A percentile compares a stretch with the other conserved stretches of the same genome.
Conservation (phyloP, 64 coral and sea anemone species). For the Pachyseris speciosa region DNA sequence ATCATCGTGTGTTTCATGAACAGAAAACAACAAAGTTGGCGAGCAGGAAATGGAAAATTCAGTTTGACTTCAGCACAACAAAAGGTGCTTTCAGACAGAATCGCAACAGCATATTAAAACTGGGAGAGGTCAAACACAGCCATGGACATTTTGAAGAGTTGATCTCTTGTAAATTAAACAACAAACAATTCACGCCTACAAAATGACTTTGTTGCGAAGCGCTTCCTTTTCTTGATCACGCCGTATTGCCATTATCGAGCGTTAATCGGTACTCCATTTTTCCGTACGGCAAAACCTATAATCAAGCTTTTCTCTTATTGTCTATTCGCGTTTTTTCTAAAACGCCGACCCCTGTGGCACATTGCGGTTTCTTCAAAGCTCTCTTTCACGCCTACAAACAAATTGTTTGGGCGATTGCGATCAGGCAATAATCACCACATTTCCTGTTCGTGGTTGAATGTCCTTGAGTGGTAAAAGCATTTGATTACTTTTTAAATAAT, state of each 20-base stretch:
- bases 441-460: conserved; percentile 21
- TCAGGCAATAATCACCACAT: not conserved
- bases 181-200: conserved; percentile 8
- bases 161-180: conserved; percentile 27
- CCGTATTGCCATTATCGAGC: not conserved
- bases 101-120: conserved; percentile 11
- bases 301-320: not conserved
- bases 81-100: conserved; percentile 8
- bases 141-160: not conserved
- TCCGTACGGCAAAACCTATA: not conserved
- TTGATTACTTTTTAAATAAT: not conserved
- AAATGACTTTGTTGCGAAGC: not conserved
- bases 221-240: not conserved
- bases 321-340: not conserved
- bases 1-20: too few species aligned
- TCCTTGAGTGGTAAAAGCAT: too few species aligned
- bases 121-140: not conserved
- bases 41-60: not conserved
- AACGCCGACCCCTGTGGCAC: conserved; percentile 3
- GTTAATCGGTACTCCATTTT: not conserved
- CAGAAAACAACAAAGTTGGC: too few species aligned
- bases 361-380: conserved; percentile 25
- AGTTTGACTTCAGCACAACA: not conserved
- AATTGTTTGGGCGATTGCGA: not conserved
- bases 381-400: not conserved